Evolutionary conservation across 2,797 vertebrate genomes (phyloP).

Genomic region (Platalea minor): DNA sequence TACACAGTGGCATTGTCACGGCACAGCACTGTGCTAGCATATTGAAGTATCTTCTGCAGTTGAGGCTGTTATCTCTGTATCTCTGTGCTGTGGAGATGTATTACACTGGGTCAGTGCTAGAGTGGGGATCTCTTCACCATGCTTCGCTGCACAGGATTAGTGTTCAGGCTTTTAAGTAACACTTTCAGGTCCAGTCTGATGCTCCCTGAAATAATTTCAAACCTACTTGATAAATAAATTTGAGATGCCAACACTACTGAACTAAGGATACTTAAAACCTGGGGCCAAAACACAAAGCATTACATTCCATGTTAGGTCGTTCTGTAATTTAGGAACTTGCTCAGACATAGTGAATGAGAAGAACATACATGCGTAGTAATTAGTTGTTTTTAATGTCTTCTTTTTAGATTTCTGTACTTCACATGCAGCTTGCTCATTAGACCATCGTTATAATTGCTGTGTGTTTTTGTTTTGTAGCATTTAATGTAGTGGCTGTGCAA

Average conservation of each 20-base stretch:
- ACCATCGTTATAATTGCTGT: neutral
- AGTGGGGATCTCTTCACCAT: neutral
- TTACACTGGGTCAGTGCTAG: neutral
- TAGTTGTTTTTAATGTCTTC: neutral
- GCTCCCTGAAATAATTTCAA: neutral
- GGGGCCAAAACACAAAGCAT: neutral
- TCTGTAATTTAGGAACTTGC: neutral
- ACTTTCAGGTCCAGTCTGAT: neutral
- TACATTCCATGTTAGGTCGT: neutral
- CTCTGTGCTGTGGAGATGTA: neutral
- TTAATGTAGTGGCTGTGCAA: neutral
- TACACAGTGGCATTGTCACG: neutral
- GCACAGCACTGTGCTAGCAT: neutral
- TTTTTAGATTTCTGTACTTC: neutral
- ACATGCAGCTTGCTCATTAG: neutral
- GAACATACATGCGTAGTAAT: neutral
- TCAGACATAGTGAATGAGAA: neutral
- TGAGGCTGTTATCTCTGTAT: neutral
- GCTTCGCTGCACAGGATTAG: rapidly evolving
- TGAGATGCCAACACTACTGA: neutral
- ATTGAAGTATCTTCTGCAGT: neutral
- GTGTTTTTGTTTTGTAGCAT: neutral
- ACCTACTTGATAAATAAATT: neutral
- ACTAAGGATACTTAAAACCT: neutral
- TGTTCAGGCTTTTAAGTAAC: neutral